Evolutionary conservation across 1,140 invertebrate genomes (phyloP), one percentile per base, ranked within the genome.

Genomic region (Agraylea sexmaculata): DNA sequence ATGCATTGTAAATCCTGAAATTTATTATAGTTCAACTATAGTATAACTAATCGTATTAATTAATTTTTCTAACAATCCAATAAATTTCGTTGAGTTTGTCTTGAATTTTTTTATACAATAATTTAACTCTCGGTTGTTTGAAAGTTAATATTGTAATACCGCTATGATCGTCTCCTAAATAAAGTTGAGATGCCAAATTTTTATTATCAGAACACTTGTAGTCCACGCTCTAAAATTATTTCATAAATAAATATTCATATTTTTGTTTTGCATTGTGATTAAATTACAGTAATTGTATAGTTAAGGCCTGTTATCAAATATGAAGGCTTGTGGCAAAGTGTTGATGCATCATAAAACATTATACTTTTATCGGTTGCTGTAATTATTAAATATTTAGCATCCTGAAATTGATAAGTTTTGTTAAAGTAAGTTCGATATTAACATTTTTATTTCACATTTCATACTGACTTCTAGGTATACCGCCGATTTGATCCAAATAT

Each of bases 401-500:
- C 63, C 30, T 54, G 38, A 35, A 64, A 50, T 28, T 31, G 2
- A 29, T 2, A 33, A 19, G 6, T 31, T 21, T 21, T 37, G 19
- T n/a, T 15, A 30, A 19, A 23, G 19, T 32, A 29, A 33, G 7
- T 7, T 7, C 31, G 15, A 7, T 12, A 23, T 8, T 7, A 23
- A 37, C 11, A 10, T 11, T 22, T 22, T 8, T 22, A 37, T 8
- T 17, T 11, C 7, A 17, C 8, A 6, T 17, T 13, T 38, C 4
- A 29, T 30, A 4, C 10, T 12, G n/a, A 40, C 45, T 32, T 42
- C 29, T 16, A 51, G 22, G 37, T 47, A 47, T 11, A 63, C 46
- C 1, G 62, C 63, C 43, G 68, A 66, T 10, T 64, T 68, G 8
- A 70, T 53, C 66, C 66, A 70, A 22, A 60, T 51, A 38, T 57